Conservation (phyloP, 1,140 invertebrate genomes). For the Leptestheria dahalacensis region DNA sequence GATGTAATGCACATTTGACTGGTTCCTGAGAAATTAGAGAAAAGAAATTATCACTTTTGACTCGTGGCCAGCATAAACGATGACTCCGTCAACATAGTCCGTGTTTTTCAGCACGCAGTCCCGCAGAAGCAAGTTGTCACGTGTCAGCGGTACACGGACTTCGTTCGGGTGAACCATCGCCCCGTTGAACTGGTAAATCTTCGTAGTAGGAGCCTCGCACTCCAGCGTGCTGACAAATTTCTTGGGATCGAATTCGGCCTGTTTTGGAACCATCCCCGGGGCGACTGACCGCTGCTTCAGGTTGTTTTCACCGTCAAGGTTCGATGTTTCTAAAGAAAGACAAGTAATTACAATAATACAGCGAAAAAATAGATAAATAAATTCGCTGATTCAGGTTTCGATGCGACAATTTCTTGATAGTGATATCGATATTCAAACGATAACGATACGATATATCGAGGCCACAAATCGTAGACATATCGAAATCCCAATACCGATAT, state of each 20-base stretch:
- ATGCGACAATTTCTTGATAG: too few species aligned
- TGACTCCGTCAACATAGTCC: constrained; percentile 86
- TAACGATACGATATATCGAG: too few species aligned
- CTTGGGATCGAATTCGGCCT: constrained; percentile 56
- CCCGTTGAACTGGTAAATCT: constrained; percentile 89
- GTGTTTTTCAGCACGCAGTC: constrained; percentile 90
- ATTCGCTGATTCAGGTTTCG: too few species aligned
- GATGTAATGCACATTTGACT: too few species aligned
- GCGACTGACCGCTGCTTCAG: constrained; percentile 85
- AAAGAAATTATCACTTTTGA: constrained; percentile 42
- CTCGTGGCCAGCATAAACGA: constrained; percentile 93
- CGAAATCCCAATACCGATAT: too few species aligned
- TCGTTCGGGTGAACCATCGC: constrained; percentile 68
- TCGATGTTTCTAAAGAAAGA: constrained; percentile 60
- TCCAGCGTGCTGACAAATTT: constrained; percentile 72
- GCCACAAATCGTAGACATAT: too few species aligned
- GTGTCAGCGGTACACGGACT: constrained; percentile 62
- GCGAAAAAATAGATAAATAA: too few species aligned
- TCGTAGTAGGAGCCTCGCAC: constrained; percentile 84
- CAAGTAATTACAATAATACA: too few species aligned
- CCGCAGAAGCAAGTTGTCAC: constrained; percentile 82
- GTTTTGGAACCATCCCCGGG: constrained; percentile 45
- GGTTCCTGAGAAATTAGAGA: too few species aligned
- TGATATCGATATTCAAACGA: too few species aligned
- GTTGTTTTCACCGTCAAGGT: constrained; percentile 98